Evolutionary conservation across 2,797 vertebrate species (phyloP), one percentile per base, ranked within the genome.

Genomic region (Epinephelus malabaricus): DNA sequence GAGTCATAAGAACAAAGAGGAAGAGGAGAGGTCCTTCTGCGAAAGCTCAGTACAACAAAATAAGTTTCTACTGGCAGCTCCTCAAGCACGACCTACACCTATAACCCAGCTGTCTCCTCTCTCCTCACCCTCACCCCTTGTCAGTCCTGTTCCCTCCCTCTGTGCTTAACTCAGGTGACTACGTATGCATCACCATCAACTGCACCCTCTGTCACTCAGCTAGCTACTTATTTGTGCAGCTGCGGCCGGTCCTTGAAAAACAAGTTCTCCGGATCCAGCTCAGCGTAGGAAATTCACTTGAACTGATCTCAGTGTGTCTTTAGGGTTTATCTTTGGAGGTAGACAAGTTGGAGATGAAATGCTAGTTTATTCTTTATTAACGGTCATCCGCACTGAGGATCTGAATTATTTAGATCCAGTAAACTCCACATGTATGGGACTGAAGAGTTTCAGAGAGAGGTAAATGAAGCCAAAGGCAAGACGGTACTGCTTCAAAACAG

Each of bases 111-210:
- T 75, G 67, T 63, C 50, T 73, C 72, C 79, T 23, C 50, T 50
- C 49, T 6, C 50, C 49, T 23, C 69, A 15, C 15, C 38, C 40
- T 72, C n/a, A 18, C 47, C 53, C 58, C 34, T 3, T 10, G 47
- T 50, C 54, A 17, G 19, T 7, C 58, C 51, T 1, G 7, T 9
- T 12, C 51, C 55, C 11, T 56, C 64, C 23, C 61, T 5, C 68
- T 74, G 61, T 61, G 82, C 85, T 83, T 76, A 62, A 83, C 86
- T 87, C 87, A 84, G 88, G 88, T 91, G 84, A 87, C 78, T 67
- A 69, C 9, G 65, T 73, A 58, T 67, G 59, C 72, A 83, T 86
- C 86, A 76, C 86, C 86, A 38, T 59, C 81, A 9, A 8, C 69
- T 1, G 64, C 71, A 18, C 53, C 78, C 73, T 55, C 56, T 4